Evolutionary conservation across 2,888 invertebrate species (phyloP), one percentile per base, ranked within the genome.

Genomic region (Caradrina kadenii): DNA sequence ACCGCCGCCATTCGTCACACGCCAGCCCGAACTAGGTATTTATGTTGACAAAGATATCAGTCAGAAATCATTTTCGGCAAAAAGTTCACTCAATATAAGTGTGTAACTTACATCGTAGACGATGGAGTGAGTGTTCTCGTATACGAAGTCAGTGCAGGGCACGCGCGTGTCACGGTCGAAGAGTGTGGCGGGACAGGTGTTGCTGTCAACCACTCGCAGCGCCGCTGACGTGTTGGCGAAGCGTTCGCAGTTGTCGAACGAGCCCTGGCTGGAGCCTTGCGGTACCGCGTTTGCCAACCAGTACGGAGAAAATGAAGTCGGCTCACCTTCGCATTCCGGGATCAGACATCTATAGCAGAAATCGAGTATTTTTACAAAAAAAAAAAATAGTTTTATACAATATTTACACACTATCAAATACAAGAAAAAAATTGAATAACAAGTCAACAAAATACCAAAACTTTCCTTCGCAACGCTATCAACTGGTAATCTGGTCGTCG

Each of bases 1-100:
- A 96, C 26, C 98, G 93, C 76, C 97, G 97, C 98, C 98, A 98
- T 94, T 94, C 96, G 26, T 96, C 96, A 81, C 97, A 97, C 2
- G 96, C 96, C 21, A 97, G 86, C 35, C 91, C 92, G 85, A n/a
- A n/a, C n/a, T n/a, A n/a, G n/a, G n/a, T 96, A 97, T 97, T 97
- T 19, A 54, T 13, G 4, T 5, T 11, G 15, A 52, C 86, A 22
- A n/a, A 45, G 53, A 70, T 15, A 26, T 35, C 17, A 35, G 50
- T 53, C 50, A 45, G 3, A 11, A n/a, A 45, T 17, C 17, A 13
- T 17, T 45, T 45, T 45, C 17, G 19, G 11, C 11, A 31, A 48
- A 10, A 4, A 17, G 22, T 1, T 19, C 8, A 45, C n/a, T 31
- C 2, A 22, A 22, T 0, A 50, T 21, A 3, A 17, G 2, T 22